Percentiles rank a stretch among this genome's conserved stretches.
Evolutionary conservation across 2,113 vertebrate species (phyloP).

Genomic region (Podilymbus podiceps): DNA sequence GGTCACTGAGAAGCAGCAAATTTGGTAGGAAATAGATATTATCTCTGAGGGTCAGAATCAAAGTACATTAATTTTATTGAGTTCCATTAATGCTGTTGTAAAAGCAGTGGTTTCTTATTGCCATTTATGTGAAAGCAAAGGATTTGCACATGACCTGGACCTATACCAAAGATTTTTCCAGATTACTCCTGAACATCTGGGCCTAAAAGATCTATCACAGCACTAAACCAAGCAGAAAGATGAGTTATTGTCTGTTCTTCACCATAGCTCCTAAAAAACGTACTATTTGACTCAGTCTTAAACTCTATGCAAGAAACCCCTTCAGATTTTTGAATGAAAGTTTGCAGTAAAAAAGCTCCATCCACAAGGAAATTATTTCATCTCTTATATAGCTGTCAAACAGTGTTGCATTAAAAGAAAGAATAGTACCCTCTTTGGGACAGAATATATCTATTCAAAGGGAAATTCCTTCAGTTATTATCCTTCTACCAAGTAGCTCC

Average conservation of each 20-base stretch:
- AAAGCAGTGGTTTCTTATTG: background rate
- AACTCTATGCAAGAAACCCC: background rate
- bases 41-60: background rate
- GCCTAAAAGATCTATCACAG: background rate
- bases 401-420: background rate
- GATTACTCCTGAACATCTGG: accelerated
- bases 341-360: background rate
- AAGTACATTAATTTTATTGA: background rate
- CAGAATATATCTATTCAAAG: background rate
- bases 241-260: background rate
- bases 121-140: background rate
- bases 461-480: background rate
- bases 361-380: background rate
- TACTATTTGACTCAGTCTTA: background rate
- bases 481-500: background rate
- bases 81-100: background rate
- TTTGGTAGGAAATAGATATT: background rate
- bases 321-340: background rate
- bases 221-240: background rate
- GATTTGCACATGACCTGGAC: background rate
- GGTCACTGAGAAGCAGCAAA: background rate
- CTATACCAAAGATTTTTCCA: background rate
- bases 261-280: background rate
- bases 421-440: background rate
- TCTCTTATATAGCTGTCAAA: background rate